Conservation (phyloP, 1,140 invertebrate genomes). For the Drosophila obscura region DNA sequence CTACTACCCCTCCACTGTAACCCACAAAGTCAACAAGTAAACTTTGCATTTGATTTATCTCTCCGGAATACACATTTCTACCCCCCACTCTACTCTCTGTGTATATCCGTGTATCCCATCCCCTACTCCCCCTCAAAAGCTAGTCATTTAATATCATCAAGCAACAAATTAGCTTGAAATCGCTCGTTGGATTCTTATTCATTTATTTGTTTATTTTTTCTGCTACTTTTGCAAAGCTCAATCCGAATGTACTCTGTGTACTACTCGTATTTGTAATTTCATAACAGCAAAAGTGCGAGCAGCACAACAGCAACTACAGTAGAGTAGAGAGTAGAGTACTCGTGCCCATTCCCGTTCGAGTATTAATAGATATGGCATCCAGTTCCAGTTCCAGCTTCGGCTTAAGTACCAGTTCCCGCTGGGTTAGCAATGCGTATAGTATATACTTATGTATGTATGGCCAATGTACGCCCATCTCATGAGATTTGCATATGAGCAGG, state of each 20-base stretch:
- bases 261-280: constrained; percentile 17
- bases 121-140: neutral
- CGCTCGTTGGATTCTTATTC: neutral
- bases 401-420: constrained; percentile 28
- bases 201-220: constrained; percentile 1
- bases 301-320: neutral
- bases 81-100: neutral
- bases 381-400: constrained; percentile 18
- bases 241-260: constrained; percentile 27
- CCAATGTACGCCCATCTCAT: constrained; percentile 21
- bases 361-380: constrained; percentile 29
- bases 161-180: constrained; percentile 52
- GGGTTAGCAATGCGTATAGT: constrained; percentile 11
- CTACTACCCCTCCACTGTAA: neutral
- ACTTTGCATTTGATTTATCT: constrained; percentile 67
- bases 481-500: constrained; percentile 20
- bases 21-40: constrained; percentile 67
- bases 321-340: neutral
- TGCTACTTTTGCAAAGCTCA: neutral
- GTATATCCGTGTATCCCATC: too few species aligned
- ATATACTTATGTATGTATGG: neutral
- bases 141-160: constrained; percentile 53
- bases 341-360: neutral
- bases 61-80: constrained; percentile 7
- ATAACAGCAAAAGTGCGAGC: constrained; percentile 4